Base-by-base conservation (phyloP, 1,140 invertebrate genomes). In the Chymomyza costata region DNA sequence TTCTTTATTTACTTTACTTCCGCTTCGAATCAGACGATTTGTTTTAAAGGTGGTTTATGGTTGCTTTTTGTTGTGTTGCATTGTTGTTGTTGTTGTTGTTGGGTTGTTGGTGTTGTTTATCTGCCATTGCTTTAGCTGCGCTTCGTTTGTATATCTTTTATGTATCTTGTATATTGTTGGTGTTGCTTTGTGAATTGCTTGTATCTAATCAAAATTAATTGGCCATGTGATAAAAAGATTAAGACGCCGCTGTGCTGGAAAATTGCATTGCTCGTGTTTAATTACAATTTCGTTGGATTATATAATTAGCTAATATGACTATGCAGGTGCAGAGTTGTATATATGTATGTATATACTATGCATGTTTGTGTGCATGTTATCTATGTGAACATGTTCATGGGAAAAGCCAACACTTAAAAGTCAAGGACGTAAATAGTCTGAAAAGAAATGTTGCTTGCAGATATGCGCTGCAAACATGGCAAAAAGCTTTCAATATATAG, bases 161-260 rank as follows among this genome's bases (percentile, higher is more conserved):
- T n/a, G n/a, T n/a, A n/a, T 71, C 49, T 39, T 37, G 15, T 25
- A 56, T 34, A 21, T 16, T 13, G 34, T 64, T 44, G 31, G 14
- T 46, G 47, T 63, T 38, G 11, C 18, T 46, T 25, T 34, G 30
- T 64, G 65, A 34, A 49, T 47, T 38, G 30, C n/a, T 15, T 54
- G 49, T 53, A 63, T 49, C 60, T 76, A 66, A 76, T 71, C 71
- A 56, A 59, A 76, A 54, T 71, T 78, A 78, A 76, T 78, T 76
- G 73, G 66, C 50, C 73, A n/a, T 70, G 51, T 71, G 71, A 76
- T 76, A 76, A 71, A 71, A 40, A 71, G 71, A 76, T 76, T 71
- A n/a, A 63, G 58, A 52, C 49, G 10, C 31, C 32, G 15, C 17
- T 38, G n/a, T 28, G 16, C 16, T 28, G 17, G 16, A 43, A 39